Conservation (phyloP, 2,888 invertebrate species). For the Anorthoa munda region DNA sequence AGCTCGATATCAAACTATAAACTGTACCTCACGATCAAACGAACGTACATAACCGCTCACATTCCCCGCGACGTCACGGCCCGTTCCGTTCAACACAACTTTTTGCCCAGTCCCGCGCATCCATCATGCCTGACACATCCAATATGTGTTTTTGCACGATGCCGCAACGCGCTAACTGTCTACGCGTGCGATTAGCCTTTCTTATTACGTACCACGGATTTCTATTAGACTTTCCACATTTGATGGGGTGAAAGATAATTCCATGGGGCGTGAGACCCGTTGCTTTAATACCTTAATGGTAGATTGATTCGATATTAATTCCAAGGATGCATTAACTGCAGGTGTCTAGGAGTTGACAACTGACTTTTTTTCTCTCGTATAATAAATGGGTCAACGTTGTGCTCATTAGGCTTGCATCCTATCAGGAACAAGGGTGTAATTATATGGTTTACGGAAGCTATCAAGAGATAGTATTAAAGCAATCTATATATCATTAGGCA, state of each 20-base stretch:
- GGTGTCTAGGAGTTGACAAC: conserved; percentile 80
- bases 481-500: conserved; percentile 67
- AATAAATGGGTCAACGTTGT: conserved; percentile 70
- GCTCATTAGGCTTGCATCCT: conserved; percentile 62
- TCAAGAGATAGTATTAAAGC: conserved; percentile 61
- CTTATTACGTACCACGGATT: conserved; percentile 88
- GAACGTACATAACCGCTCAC: conserved; percentile 66
- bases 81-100: conserved; percentile 84
- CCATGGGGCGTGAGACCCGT: conserved; percentile 87
- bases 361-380: conserved; percentile 74
- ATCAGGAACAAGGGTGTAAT: conserved; percentile 67
- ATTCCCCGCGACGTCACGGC: conserved; percentile 84
- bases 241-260: conserved; percentile 90
- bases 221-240: conserved; percentile 90
- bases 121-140: conserved; percentile 90
- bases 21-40: conserved; percentile 58
- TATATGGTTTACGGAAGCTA: conserved; percentile 66
- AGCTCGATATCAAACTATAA: conserved; percentile 58
- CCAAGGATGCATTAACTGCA: conserved; percentile 72
- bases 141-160: conserved; percentile 89
- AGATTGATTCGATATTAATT: conserved; percentile 90
- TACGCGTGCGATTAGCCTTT: conserved; percentile 86
- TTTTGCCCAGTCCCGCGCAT: conserved; percentile 83
- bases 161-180: conserved; percentile 79
- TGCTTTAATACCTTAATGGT: conserved; percentile 80